These are phyloP conservation scores for Euphonia xanthogaster DNA, from an alignment of 2,797 vertebrate species.

Conservation along the genomic window DNA sequence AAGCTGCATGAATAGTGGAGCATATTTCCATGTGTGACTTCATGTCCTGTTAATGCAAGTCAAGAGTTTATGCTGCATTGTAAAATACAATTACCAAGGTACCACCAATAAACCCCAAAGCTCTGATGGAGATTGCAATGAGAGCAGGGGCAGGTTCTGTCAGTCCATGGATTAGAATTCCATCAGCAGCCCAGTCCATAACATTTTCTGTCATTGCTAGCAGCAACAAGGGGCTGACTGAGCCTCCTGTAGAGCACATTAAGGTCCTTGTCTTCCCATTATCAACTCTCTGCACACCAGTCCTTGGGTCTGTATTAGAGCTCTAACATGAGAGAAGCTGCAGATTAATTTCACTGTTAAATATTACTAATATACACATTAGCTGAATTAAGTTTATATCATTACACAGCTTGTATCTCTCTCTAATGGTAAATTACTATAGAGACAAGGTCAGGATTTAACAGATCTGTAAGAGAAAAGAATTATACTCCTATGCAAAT, in stretches of 20 bases:
- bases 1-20: not conserved
- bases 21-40: not conserved
- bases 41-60: not conserved
- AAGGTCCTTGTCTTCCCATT: not conserved
- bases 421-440: not conserved
- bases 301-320: not conserved
- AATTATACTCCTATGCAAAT: not conserved
- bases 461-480: not conserved
- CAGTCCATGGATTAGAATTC: not conserved
- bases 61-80: not conserved
- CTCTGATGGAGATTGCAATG: not conserved
- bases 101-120: not conserved
- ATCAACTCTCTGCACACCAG: not conserved
- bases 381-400: not conserved
- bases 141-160: not conserved
- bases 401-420: not conserved
- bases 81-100: not conserved
- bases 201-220: not conserved
- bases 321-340: not conserved
- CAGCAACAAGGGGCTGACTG: not conserved
- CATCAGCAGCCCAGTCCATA: not conserved
- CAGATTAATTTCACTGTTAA: not conserved
- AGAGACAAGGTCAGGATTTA: not conserved
- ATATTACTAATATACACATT: not conserved
- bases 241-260: not conserved